Base-by-base conservation (phyloP, 2,888 invertebrate genomes). In the Cyrtodaria siliqua region DNA sequence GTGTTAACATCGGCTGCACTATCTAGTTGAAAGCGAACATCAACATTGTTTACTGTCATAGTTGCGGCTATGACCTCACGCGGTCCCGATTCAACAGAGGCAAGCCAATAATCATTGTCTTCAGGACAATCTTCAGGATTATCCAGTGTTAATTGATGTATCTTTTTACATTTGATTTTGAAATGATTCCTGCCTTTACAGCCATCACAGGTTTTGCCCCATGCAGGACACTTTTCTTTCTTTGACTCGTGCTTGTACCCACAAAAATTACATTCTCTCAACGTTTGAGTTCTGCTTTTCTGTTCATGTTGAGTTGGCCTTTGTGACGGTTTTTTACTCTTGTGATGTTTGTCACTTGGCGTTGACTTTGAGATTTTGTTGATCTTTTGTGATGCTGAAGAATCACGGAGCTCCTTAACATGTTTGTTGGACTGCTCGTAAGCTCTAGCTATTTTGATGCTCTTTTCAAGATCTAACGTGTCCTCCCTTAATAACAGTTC, bases 131-230 rank as follows among this genome's bases (percentile, higher is more conserved):
- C 23, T 12, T 56, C 44, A 4, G 44, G 12, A 2, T 47, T 6
- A 20, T 50, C 20, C 4, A 9, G 20, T 44, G 12, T 9, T n/a
- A 57, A 47, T 18, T 63, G 20, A 29, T 52, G 52, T 8, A 52
- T 23, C 20, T 52, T 52, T 26, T 23, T 52, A 44, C 77, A 75
- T 20, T 42, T 61, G 8, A 33, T 23, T 38, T 72, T 67, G 33
- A 78, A 82, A 53, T 83, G 83, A 49, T 85, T 82, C 27, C 52
- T 53, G 16, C 62, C 72, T 8, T 78, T 44, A 59, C 83, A 83
- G 1, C 16, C 16, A 12, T 74, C 61, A 50, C 79, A 78, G 6
- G 33, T 63, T 49, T 82, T 82, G 12, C 83, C 84, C 61, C 70
- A 85, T n/a, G 82, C 79, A 29, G 79, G 82, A 64, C 78, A 83